A percentile compares a stretch with the other conserved stretches of the same genome.
Conservation (phyloP, 1,140 invertebrate genomes). For the Bombus picipes region DNA sequence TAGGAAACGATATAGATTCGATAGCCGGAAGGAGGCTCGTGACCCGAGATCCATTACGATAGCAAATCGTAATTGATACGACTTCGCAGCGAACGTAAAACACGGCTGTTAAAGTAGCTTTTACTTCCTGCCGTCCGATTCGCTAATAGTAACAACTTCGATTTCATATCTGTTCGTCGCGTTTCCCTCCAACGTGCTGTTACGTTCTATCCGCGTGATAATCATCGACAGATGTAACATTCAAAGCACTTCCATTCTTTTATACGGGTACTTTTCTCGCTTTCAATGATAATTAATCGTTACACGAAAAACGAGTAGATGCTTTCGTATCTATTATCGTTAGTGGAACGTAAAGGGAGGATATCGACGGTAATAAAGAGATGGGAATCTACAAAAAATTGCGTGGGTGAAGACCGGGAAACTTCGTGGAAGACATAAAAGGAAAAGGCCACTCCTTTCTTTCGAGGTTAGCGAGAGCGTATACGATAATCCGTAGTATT, state of each 20-base stretch:
- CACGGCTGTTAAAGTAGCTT: conserved; percentile 29
- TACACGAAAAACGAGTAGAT: no score
- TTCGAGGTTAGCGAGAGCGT: background rate
- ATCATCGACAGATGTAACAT: no score
- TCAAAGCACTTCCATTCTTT: no score
- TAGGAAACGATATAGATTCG: background rate
- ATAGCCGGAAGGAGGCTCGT: background rate
- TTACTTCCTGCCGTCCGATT: background rate
- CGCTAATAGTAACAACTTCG: background rate
- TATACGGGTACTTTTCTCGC: no score
- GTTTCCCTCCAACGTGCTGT: background rate
- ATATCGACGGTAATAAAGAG: background rate
- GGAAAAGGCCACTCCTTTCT: background rate
- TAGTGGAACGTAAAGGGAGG: background rate
- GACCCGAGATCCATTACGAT: conserved; percentile 27
- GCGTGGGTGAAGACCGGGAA: background rate
- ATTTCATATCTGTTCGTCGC: background rate
- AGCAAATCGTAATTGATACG: conserved; percentile 50
- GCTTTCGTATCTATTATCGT: background rate
- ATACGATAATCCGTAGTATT: background rate
- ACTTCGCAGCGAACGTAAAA: conserved; percentile 20
- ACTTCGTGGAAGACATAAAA: conserved; percentile 11
- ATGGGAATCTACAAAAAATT: background rate
- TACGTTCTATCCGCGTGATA: background rate
- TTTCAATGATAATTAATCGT: background rate